These are phyloP conservation scores for Bombycilla garrulus DNA, from an alignment of 2,113 vertebrate genomes.

Conservation along the genomic window DNA sequence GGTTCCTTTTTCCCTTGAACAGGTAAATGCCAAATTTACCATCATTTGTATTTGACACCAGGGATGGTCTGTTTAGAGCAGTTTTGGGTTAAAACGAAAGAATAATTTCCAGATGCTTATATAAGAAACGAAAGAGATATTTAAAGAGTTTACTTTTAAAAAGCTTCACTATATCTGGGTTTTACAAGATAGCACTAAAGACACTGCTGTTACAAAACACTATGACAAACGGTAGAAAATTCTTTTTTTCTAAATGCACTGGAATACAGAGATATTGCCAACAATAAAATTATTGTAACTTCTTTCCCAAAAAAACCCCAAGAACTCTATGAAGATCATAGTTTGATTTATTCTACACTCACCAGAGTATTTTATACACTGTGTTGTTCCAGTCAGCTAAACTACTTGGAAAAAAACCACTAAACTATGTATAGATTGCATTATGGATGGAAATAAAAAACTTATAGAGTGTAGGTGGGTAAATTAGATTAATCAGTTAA, in stretches of 20 bases:
- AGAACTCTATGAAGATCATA: not conserved
- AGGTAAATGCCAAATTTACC: not conserved
- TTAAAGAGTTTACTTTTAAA: not conserved
- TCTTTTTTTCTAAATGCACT: not conserved
- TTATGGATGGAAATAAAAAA: not conserved
- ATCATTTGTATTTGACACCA: not conserved
- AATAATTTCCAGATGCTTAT: not conserved
- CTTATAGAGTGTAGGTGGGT: not conserved
- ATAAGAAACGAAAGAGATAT: not conserved
- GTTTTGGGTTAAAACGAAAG: not conserved
- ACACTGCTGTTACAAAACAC: not conserved
- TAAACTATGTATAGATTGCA: too few relatives aligned
- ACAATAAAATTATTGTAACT: not conserved
- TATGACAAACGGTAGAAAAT: not conserved
- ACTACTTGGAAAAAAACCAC: not conserved
- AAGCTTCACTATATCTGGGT: not conserved
- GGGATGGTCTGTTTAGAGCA: not conserved
- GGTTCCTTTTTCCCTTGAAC: not conserved
- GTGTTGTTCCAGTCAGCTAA: not conserved
- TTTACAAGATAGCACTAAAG: not conserved
- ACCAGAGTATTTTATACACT: not conserved
- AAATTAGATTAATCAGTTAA: not conserved
- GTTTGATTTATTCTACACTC: not conserved
- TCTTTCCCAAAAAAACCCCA: not conserved
- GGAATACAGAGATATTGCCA: not conserved